Conservation (phyloP, 2,797 vertebrate species). For the Cyprinella venusta region DNA sequence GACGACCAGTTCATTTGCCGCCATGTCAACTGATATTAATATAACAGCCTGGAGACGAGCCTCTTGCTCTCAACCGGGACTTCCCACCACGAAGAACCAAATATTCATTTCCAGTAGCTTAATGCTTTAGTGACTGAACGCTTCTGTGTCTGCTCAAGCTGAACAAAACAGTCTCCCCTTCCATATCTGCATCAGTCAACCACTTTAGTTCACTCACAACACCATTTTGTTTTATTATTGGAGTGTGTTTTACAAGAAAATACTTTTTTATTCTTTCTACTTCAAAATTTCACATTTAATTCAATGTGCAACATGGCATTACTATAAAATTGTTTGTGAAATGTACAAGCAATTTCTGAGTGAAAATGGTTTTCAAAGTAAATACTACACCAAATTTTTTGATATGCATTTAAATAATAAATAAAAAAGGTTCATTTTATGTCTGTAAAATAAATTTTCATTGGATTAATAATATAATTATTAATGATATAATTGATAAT, state of each 20-base stretch:
- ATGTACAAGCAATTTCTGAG: neutral
- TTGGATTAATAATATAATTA: no score
- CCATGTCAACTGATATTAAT: slow-evolving; percentile 59
- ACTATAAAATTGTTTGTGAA: neutral
- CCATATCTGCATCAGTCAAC: slow-evolving; percentile 45
- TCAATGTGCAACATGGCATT: neutral
- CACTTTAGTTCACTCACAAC: neutral
- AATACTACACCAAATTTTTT: neutral
- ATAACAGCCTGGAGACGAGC: slow-evolving; percentile 32
- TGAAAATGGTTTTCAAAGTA: neutral
- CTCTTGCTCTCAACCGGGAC: slow-evolving; percentile 33
- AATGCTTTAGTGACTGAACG: slow-evolving; percentile 66
- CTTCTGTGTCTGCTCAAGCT: slow-evolving; percentile 64
- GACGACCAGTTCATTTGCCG: slow-evolving; percentile 60
- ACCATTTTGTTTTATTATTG: neutral
- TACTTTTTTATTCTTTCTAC: neutral
- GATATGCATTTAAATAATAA: neutral
- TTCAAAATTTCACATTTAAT: neutral
- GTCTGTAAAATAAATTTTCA: neutral
- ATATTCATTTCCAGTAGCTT: slow-evolving; percentile 71
- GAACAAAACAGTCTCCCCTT: slow-evolving; percentile 36
- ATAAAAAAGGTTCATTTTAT: neutral
- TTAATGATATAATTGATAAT: neutral
- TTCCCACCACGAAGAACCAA: slow-evolving; percentile 62
- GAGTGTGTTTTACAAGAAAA: neutral